Conservation (phyloP, 1,140 invertebrate genomes). For the Brachionus asplanchnoidis region DNA sequence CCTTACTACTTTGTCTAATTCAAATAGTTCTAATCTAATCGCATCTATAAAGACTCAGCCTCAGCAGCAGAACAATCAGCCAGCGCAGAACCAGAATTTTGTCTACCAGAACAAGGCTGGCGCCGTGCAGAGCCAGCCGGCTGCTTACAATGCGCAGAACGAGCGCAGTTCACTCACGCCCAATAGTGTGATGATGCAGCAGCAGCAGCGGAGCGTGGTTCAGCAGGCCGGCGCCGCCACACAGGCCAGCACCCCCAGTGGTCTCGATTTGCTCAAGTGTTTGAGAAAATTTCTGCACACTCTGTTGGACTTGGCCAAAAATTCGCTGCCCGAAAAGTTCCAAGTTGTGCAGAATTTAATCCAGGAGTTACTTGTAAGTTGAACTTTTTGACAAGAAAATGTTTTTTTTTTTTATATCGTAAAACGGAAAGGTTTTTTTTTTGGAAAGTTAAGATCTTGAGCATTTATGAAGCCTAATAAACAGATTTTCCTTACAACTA, state of each 20-base stretch:
- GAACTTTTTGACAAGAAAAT: not conserved
- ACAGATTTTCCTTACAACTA: too few species aligned
- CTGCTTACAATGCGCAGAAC: not conserved
- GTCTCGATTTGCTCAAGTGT: not conserved
- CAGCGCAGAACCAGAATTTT: not conserved
- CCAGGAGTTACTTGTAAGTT: conserved; percentile 24
- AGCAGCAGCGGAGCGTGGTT: not conserved
- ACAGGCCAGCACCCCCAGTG: not conserved
- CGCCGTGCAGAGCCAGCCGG: not conserved
- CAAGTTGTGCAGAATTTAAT: conserved; percentile 26
- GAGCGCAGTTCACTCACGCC: not conserved
- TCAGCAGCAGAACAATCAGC: conserved; percentile 3
- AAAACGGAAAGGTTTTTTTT: too few species aligned
- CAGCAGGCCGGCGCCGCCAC: not conserved
- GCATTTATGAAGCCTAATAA: too few species aligned
- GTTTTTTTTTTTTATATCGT: too few species aligned
- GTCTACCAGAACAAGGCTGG: conserved; percentile 4
- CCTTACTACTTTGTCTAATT: not conserved
- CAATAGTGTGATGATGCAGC: not conserved
- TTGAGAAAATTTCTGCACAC: conserved; percentile 38
- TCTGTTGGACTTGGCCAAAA: conserved; percentile 28
- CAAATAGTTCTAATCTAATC: conserved; percentile 31
- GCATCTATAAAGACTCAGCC: conserved; percentile 20
- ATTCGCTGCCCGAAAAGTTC: conserved; percentile 34
- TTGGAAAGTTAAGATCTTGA: too few species aligned